These are phyloP conservation scores for Megalonaias nervosa DNA, from an alignment of 1,140 invertebrate species.

Conservation along the genomic window DNA sequence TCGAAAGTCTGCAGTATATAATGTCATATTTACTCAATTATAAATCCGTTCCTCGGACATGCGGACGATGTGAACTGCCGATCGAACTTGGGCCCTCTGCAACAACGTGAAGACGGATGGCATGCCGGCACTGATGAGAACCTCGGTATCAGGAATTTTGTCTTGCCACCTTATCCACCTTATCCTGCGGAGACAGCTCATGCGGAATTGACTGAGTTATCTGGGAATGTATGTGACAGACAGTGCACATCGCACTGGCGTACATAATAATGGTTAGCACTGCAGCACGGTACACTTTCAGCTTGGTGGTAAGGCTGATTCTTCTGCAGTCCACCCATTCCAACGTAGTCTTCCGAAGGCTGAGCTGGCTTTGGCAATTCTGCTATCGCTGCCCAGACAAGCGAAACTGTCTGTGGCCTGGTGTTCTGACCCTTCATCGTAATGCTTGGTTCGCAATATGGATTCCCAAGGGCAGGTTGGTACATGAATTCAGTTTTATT, in stretches of 20 bases:
- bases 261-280: slow-evolving; percentile 22
- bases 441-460: slow-evolving; percentile 26
- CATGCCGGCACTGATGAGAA: too few relatives aligned
- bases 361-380: slow-evolving; percentile 22
- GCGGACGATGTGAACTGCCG: too few relatives aligned
- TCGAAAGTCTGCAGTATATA: too few relatives aligned
- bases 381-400: slow-evolving; percentile 18
- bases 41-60: too few relatives aligned
- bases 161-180: too few relatives aligned
- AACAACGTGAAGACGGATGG: too few relatives aligned
- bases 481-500: slow-evolving; percentile 39
- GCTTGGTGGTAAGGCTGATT: not conserved
- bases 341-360: slow-evolving; percentile 13
- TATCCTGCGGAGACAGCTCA: too few relatives aligned
- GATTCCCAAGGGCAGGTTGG: slow-evolving; percentile 21
- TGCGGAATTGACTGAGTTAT: too few relatives aligned
- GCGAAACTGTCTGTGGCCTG: slow-evolving; percentile 23
- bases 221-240: slow-evolving; percentile 1
- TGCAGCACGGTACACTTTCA: not conserved
- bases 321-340: slow-evolving; percentile 6
- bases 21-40: too few relatives aligned
- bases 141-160: too few relatives aligned
- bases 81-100: too few relatives aligned
- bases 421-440: slow-evolving; percentile 10
- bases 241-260: slow-evolving; percentile 13